Base-by-base conservation (phyloP, 2,888 invertebrate species). In the Mycalesis mineus region DNA sequence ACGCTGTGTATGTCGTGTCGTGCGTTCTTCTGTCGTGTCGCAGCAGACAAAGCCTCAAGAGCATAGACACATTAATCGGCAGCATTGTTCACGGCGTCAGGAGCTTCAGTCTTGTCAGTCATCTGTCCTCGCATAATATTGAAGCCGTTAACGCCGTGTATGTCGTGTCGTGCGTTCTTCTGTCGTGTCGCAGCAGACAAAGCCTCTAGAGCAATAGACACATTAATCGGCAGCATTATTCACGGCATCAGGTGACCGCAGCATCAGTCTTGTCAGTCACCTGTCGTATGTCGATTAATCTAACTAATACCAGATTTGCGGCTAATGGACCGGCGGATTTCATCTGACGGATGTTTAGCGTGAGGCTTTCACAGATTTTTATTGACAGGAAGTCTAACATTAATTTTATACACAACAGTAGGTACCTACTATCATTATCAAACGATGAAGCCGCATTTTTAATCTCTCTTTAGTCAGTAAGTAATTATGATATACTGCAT, bases 231-330 rank as follows among this genome's bases (percentile, higher is more conserved):
- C 33, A 39, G 56, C 55, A 47, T 55, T 49, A 63, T 55, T 53
- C 60, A 33, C 51, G 31, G 41, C 44, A 50, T 53, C 53, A 51
- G 49, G 59, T 64, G 63, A 62, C 63, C 63, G 42, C 59, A 53
- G 55, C 49, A 65, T 63, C 59, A 49, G 59, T 65, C 64, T 58
- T 56, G 63, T 61, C 63, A 63, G 65, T 70, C 66, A 69, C 64
- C 68, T 72, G 70, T 69, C 69, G 58, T 57, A 62, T 51, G 55
- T 59, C 67, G 64, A 68, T 72, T 69, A 73, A 72, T 71, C 68
- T 69, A 57, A 44, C 65, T 68, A 66, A 69, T 70, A 67, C 67
- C 65, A 68, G 70, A 65, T 65, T 61, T 59, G 41, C 52, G 57
- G 58, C 64, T 73, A 75, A 73, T 75, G 69, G 70, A 64, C 61